A percentile compares a stretch with the other conserved stretches of the same genome.
Evolutionary conservation across 2,888 invertebrate genomes (phyloP).

Genomic region (Metellina segmentata): DNA sequence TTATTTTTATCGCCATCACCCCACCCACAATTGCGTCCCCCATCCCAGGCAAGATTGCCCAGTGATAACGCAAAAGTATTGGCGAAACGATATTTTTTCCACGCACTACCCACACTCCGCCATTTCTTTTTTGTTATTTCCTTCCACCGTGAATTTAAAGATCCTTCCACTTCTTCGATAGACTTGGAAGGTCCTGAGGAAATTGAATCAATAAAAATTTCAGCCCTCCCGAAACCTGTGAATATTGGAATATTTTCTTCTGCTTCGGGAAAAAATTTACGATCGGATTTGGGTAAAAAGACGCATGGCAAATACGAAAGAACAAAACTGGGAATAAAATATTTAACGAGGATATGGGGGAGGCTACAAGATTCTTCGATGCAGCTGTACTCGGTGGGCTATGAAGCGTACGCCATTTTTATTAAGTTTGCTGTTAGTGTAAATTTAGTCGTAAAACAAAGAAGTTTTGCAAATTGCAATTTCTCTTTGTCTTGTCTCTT

Average conservation of each 20-base stretch:
- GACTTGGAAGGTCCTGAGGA: slow-evolving; percentile 13
- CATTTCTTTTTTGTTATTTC: slow-evolving; percentile 27
- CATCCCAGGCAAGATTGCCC: slow-evolving; percentile 47
- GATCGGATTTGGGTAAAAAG: slow-evolving; percentile 35
- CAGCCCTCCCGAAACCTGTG: neutral
- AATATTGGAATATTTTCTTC: slow-evolving; percentile 53
- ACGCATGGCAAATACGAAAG: neutral
- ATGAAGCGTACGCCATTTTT: neutral
- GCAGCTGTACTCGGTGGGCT: neutral
- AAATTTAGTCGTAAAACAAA: slow-evolving; percentile 24
- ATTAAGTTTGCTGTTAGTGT: slow-evolving; percentile 27
- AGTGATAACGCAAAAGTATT: slow-evolving; percentile 73
- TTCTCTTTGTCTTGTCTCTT: neutral
- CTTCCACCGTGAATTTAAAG: slow-evolving; percentile 47
- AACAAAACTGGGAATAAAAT: slow-evolving; percentile 20
- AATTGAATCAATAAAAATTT: slow-evolving; percentile 65
- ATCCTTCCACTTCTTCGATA: slow-evolving; percentile 46
- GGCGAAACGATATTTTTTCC: slow-evolving; percentile 70
- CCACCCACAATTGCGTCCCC: slow-evolving; percentile 8
- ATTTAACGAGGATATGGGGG: slow-evolving; percentile 23
- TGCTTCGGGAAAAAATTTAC: slow-evolving; percentile 46
- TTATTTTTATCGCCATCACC: slow-evolving; percentile 69
- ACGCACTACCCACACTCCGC: neutral
- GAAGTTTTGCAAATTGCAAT: neutral
- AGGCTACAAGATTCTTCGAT: neutral